These are phyloP conservation scores for Nasonia giraulti DNA, from an alignment of 1,140 invertebrate genomes.

Conservation along the genomic window DNA sequence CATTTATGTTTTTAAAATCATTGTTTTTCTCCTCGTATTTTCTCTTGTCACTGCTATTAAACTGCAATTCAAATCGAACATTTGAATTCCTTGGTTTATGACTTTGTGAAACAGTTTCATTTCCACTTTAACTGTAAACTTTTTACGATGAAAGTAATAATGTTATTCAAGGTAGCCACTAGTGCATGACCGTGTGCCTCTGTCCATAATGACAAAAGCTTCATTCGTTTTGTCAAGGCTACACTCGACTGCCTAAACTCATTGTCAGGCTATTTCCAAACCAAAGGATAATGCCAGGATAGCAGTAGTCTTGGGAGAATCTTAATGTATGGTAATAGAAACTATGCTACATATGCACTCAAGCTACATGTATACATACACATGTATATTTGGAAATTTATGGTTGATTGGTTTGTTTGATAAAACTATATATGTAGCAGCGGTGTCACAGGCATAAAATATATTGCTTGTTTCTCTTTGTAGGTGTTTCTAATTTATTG, in stretches of 20 bases:
- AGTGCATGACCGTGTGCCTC: conserved; percentile 31
- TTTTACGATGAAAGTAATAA: conserved; percentile 40
- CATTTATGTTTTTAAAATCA: not conserved
- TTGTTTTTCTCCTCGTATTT: not conserved
- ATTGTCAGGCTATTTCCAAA: conserved; percentile 16
- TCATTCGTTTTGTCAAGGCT: conserved; percentile 31
- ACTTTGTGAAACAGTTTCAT: conserved; percentile 12
- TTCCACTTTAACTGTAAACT: conserved; percentile 48
- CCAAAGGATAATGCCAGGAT: conserved; percentile 4
- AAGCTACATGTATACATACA: not conserved
- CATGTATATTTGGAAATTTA: not conserved
- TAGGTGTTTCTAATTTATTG: conserved; percentile 1
- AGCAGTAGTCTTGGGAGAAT: not conserved
- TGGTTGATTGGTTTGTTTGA: not conserved
- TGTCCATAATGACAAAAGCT: conserved; percentile 30
- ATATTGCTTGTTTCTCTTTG: not conserved
- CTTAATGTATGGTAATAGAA: conserved; percentile 24
- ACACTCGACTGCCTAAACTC: not conserved
- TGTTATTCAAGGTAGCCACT: conserved; percentile 29
- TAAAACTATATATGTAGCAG: not conserved
- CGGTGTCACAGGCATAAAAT: not conserved
- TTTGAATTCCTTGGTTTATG: conserved; percentile 21
- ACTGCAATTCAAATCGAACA: not conserved
- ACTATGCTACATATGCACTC: not conserved
- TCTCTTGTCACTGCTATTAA: not conserved